These are phyloP conservation scores for Pachliopta kotzebuea DNA, from an alignment of 2,888 invertebrate genomes.

Conservation along the genomic window DNA sequence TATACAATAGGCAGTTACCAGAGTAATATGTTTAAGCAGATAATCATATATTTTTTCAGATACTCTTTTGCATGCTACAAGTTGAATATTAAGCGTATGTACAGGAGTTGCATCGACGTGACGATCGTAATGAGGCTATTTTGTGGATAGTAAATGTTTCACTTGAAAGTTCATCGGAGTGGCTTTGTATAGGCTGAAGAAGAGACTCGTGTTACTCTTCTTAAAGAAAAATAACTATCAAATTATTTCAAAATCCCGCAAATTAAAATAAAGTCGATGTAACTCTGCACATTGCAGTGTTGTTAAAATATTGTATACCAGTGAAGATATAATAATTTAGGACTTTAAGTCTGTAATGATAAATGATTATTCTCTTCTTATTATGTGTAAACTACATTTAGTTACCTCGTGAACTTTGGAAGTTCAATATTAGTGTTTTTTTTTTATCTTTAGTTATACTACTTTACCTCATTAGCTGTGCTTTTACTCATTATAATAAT, in stretches of 20 bases:
- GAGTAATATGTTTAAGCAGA: slow-evolving; percentile 65
- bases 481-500: slow-evolving; percentile 46
- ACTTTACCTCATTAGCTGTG: slow-evolving; percentile 73
- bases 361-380: slow-evolving; percentile 60
- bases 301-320: slow-evolving; percentile 64
- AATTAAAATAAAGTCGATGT: slow-evolving; percentile 32
- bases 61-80: slow-evolving; percentile 48
- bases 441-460: slow-evolving; percentile 48
- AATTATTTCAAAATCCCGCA: not conserved
- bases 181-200: too few relatives aligned
- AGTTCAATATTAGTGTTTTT: slow-evolving; percentile 66
- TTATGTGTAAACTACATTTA: slow-evolving; percentile 66
- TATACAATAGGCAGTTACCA: slow-evolving; percentile 76
- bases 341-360: slow-evolving; percentile 69
- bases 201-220: too few relatives aligned
- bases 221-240: too few relatives aligned
- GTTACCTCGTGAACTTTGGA: slow-evolving; percentile 77
- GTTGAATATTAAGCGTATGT: slow-evolving; percentile 35
- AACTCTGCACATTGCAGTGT: slow-evolving; percentile 47
- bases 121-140: slow-evolving; percentile 37
- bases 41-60: slow-evolving; percentile 67
- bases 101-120: slow-evolving; percentile 31
- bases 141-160: not conserved
- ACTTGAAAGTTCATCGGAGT: not conserved
- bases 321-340: slow-evolving; percentile 65